A percentile compares a stretch with the other conserved stretches of the same genome.
These are phyloP conservation scores for Tricholaema leucomelas DNA, from an alignment of 2,113 vertebrate genomes.

Conservation along the genomic window DNA sequence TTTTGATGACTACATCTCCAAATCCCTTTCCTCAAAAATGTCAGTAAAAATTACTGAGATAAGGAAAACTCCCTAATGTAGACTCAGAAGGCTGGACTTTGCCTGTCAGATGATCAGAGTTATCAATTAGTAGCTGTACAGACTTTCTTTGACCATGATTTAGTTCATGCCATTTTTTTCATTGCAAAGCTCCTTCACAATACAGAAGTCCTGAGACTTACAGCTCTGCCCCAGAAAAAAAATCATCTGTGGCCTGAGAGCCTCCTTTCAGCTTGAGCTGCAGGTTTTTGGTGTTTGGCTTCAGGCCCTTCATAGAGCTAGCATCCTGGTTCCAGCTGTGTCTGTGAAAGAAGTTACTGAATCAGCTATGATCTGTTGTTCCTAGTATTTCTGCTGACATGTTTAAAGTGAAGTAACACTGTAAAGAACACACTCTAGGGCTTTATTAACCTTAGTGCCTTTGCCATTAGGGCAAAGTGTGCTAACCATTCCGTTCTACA, in stretches of 20 bases:
- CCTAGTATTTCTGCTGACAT: neutral
- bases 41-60: neutral
- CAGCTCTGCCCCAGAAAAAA: neutral
- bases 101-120: fast-evolving
- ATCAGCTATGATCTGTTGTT: neutral
- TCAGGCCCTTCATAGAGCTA: neutral
- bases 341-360: neutral
- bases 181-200: neutral
- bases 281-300: neutral
- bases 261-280: neutral
- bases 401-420: neutral
- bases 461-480: neutral
- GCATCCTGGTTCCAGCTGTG: neutral
- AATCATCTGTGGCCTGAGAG: neutral
- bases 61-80: neutral
- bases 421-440: neutral
- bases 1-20: conserved; percentile 1
- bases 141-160: neutral
- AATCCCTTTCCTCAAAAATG: neutral
- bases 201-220: neutral
- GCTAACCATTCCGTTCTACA: neutral
- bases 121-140: neutral
- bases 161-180: neutral
- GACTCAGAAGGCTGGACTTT: neutral
- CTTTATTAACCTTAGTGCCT: neutral